A percentile compares a stretch with the other conserved stretches of the same genome.
Conservation (phyloP, 1,140 invertebrate species). For the Andricus grossulariae region DNA sequence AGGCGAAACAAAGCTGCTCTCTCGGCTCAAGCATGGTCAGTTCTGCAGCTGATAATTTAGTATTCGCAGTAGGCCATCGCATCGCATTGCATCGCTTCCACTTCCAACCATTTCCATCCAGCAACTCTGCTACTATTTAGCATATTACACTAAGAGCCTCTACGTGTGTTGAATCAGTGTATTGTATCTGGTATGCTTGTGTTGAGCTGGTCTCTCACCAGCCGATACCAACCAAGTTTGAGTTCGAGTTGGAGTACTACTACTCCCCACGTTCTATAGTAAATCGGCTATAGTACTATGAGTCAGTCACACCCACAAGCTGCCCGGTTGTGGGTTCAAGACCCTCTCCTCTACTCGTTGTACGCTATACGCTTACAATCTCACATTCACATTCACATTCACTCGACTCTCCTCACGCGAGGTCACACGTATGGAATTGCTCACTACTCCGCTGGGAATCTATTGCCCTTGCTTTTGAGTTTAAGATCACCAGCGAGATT, state of each 20-base stretch:
- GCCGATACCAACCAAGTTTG: not conserved
- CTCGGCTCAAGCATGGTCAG: slow-evolving; percentile 53
- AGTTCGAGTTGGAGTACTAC: slow-evolving; percentile 55
- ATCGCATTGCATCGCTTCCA: too few relatives aligned
- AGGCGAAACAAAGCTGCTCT: not conserved
- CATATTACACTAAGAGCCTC: not conserved
- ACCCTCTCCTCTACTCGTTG: slow-evolving; percentile 58
- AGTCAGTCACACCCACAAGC: slow-evolving; percentile 75
- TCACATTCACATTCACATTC: slow-evolving; percentile 5
- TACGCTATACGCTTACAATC: slow-evolving; percentile 43
- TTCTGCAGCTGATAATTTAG: slow-evolving; percentile 57
- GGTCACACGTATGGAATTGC: slow-evolving; percentile 59
- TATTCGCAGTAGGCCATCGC: slow-evolving; percentile 51
- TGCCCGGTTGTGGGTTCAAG: slow-evolving; percentile 68
- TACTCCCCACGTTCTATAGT: slow-evolving; percentile 69
- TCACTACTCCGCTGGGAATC: slow-evolving; percentile 50
- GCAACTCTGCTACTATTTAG: slow-evolving; percentile 12
- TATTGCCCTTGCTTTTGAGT: slow-evolving; percentile 61
- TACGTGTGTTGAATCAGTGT: not conserved
- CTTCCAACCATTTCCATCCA: not conserved
- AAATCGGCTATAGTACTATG: slow-evolving; percentile 74
- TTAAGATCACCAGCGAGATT: not conserved
- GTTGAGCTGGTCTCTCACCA: slow-evolving; percentile 7
- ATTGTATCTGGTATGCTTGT: not conserved
- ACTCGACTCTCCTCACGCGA: slow-evolving; percentile 46